phyloP scores from a whole-genome alignment of 2,797 vertebrate species.

The Alfaro cultratus region DNA sequence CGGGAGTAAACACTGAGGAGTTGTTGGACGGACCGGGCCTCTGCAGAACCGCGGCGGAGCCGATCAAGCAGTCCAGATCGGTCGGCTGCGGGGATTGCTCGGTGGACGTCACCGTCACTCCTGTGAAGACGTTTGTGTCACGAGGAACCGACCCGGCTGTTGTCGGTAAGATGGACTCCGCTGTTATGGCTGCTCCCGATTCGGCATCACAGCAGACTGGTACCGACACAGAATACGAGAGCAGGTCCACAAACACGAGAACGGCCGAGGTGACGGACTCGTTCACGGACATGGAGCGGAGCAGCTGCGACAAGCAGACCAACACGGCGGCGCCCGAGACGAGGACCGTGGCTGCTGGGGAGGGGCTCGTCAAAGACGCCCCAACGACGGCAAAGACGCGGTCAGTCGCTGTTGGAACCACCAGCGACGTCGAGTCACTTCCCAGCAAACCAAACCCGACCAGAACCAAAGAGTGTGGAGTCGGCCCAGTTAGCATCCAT shows the following conservation, averaged over 20 bases:
- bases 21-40: constrained; percentile 46
- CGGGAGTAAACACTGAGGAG: constrained; percentile 86
- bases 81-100: constrained; percentile 91
- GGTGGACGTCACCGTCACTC: constrained; percentile 80
- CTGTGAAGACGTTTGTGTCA: constrained; percentile 75
- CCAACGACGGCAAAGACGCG: constrained; percentile 80
- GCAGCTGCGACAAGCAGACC: constrained; percentile 86
- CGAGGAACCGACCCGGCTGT: constrained; percentile 79
- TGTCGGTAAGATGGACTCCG: constrained; percentile 76
- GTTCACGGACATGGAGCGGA: constrained; percentile 80
- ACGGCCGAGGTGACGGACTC: constrained; percentile 72
- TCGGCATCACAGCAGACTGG: constrained; percentile 82
- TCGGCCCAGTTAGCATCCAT: constrained; percentile 86
- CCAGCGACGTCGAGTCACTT: constrained; percentile 70
- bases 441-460: constrained; percentile 47
- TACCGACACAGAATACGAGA: constrained; percentile 74
- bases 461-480: constrained; percentile 92
- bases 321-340: constrained; percentile 82
- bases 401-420: constrained; percentile 90
- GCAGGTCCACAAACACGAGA: constrained; percentile 85
- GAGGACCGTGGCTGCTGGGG: constrained; percentile 88
- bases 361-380: constrained; percentile 91
- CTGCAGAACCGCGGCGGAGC: constrained; percentile 37
- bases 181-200: constrained; percentile 82
- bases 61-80: constrained; percentile 75